A percentile compares a stretch with the other conserved stretches of the same genome.
Conservation (phyloP, 2,888 invertebrate genomes). For the Aromia moschata region DNA sequence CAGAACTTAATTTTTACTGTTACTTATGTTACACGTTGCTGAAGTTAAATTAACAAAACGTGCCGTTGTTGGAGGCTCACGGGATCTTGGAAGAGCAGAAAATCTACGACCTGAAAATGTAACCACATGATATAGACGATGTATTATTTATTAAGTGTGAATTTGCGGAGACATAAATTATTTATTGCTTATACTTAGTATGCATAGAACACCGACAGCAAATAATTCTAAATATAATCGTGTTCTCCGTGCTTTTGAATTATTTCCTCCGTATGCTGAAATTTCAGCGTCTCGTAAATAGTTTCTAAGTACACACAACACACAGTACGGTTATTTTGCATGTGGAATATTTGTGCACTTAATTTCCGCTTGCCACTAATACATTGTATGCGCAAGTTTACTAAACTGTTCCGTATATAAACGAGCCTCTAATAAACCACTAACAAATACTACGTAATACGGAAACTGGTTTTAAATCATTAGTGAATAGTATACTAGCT, state of each 20-base stretch:
- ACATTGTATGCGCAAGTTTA: slow-evolving; percentile 49
- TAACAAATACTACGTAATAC: slow-evolving; percentile 22
- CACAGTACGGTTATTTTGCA: slow-evolving; percentile 48
- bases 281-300: slow-evolving; percentile 49
- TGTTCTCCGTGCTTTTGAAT: slow-evolving; percentile 44
- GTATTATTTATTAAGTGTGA: slow-evolving; percentile 30
- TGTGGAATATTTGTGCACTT: slow-evolving; percentile 51
- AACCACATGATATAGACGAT: slow-evolving; percentile 32
- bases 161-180: slow-evolving; percentile 37
- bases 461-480: slow-evolving; percentile 7
- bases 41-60: slow-evolving; percentile 4
- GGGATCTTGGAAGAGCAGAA: slow-evolving; percentile 14
- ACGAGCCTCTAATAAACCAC: slow-evolving; percentile 48
- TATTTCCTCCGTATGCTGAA: slow-evolving; percentile 51
- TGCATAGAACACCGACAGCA: slow-evolving; percentile 45
- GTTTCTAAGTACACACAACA: slow-evolving; percentile 46
- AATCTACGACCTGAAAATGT: slow-evolving; percentile 8
- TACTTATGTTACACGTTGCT: too few species aligned
- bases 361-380: slow-evolving; percentile 52
- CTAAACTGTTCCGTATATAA: slow-evolving; percentile 53
- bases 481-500: slow-evolving; percentile 9
- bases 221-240: slow-evolving; percentile 48
- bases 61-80: background rate
- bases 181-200: slow-evolving; percentile 45
- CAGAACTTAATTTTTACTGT: too few species aligned